Conservation (phyloP, 2,888 invertebrate species). For the Hofmannophila pseudospretella region DNA sequence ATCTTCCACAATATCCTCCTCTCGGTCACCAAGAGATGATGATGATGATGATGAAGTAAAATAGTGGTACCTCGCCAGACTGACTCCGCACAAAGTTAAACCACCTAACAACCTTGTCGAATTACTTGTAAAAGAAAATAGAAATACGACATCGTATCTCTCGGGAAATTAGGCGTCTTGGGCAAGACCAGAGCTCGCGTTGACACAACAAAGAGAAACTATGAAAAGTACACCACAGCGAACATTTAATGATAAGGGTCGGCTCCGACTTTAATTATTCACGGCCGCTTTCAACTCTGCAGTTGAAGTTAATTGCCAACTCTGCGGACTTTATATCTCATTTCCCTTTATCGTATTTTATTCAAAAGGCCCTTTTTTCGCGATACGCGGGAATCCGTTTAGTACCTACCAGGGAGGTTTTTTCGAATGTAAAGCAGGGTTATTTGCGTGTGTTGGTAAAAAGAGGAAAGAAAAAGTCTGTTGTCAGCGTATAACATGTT, state of each 20-base stretch:
- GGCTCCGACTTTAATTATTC: conserved; percentile 57
- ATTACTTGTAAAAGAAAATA: too few relatives aligned
- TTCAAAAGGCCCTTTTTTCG: conserved; percentile 24
- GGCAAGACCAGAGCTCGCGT: not conserved
- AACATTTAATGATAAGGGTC: conserved; percentile 58
- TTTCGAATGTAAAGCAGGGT: not conserved
- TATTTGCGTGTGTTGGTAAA: not conserved
- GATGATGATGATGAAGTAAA: too few relatives aligned
- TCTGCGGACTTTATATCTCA: conserved; percentile 37
- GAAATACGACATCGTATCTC: conserved; percentile 1
- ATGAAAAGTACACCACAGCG: conserved; percentile 48
- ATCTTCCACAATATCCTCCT: too few relatives aligned
- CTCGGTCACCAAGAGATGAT: too few relatives aligned
- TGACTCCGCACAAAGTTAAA: too few relatives aligned
- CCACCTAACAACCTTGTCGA: too few relatives aligned
- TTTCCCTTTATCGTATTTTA: conserved; percentile 40
- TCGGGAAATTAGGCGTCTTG: conserved; percentile 8
- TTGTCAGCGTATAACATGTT: too few relatives aligned
- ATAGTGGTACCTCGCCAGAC: too few relatives aligned
- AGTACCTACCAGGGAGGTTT: conserved; percentile 3
- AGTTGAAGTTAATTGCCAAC: conserved; percentile 53
- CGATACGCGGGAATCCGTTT: conserved; percentile 15
- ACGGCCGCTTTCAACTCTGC: conserved; percentile 50
- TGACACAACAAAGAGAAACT: conserved; percentile 34
- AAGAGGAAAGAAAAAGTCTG: not conserved